Conservation (phyloP, 2,888 invertebrate genomes). For the Apamea crenata region DNA sequence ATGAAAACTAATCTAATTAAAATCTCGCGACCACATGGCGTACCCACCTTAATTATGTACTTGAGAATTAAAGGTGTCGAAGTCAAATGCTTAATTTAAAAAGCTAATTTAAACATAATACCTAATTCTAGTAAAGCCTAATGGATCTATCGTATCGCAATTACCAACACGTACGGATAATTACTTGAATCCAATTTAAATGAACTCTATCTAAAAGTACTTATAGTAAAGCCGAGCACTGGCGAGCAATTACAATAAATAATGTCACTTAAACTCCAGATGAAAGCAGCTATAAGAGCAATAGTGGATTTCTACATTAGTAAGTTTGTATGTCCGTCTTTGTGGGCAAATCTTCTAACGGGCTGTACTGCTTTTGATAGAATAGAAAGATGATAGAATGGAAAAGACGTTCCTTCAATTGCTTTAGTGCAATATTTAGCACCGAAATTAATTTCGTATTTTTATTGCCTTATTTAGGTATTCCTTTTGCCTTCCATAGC, state of each 20-base stretch:
- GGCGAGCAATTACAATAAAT: constrained; percentile 72
- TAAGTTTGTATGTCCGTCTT: neutral
- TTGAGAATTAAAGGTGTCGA: constrained; percentile 35
- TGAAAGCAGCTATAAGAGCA: constrained; percentile 64
- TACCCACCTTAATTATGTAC: constrained; percentile 21
- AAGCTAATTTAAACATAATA: constrained; percentile 49
- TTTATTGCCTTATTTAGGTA: neutral
- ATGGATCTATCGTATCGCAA: constrained; percentile 51
- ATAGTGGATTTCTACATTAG: constrained; percentile 19
- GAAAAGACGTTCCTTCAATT: too few species aligned
- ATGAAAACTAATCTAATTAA: neutral
- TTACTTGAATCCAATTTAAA: constrained; percentile 60
- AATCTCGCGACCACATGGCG: constrained; percentile 4
- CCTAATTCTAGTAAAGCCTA: constrained; percentile 50
- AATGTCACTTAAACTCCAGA: constrained; percentile 68
- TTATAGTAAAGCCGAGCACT: constrained; percentile 21
- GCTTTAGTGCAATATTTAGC: neutral
- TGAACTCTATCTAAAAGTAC: constrained; percentile 16
- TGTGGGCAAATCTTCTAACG: neutral
- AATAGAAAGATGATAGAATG: neutral
- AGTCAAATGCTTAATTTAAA: constrained; percentile 42
- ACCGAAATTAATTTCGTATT: neutral
- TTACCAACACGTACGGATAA: constrained; percentile 46
- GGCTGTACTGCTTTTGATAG: neutral
- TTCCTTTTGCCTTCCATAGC: too few species aligned